Conservation (phyloP, 2,113 vertebrate genomes). For the Cercocebus atys region DNA sequence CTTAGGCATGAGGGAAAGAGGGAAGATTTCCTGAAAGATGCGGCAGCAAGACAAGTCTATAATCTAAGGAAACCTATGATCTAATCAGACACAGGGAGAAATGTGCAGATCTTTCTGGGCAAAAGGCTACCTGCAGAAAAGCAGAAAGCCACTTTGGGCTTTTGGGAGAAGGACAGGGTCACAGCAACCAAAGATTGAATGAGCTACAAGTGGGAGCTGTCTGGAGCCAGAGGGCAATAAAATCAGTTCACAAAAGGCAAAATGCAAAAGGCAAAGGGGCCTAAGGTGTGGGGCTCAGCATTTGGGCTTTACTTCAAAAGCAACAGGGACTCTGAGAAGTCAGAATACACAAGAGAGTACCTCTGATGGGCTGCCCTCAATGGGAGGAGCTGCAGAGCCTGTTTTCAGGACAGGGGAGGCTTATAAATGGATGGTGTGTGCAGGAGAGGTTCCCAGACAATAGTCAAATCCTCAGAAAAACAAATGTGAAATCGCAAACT, state of each 20-base stretch:
- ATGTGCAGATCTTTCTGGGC: not conserved
- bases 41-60: not conserved
- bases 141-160: not conserved
- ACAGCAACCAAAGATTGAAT: no score
- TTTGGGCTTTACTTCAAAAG: not conserved
- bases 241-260: not conserved
- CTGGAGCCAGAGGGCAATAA: not conserved
- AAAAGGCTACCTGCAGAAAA: not conserved
- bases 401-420: no score
- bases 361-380: not conserved
- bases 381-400: no score
- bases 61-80: not conserved
- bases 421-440: accelerated
- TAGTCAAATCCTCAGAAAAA: not conserved
- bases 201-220: accelerated
- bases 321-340: not conserved
- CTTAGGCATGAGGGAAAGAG: not conserved
- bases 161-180: accelerated
- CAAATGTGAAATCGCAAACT: not conserved
- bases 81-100: not conserved
- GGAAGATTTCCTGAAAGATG: not conserved
- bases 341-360: accelerated
- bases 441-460: not conserved
- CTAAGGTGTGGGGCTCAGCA: no score
- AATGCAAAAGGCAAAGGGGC: not conserved